These are phyloP conservation scores for Gila orcuttii DNA, from an alignment of 2,113 vertebrate species.

Conservation along the genomic window DNA sequence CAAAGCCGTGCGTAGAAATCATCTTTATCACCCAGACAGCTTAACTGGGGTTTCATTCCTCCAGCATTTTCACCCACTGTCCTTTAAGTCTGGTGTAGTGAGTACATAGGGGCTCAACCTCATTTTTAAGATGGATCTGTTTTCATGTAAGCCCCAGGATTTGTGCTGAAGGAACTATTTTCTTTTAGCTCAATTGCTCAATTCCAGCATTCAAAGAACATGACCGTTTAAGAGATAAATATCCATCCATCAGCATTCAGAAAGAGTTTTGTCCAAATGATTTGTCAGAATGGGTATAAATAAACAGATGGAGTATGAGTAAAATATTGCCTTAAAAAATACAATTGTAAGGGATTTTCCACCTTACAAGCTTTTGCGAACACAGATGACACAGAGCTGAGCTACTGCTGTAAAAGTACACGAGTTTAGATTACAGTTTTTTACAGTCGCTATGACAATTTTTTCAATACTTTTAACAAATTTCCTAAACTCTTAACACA, in stretches of 20 bases:
- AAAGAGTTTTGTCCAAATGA: slow-evolving; percentile 10
- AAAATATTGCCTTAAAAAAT: background rate
- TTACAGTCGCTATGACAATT: no score
- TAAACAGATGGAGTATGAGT: background rate
- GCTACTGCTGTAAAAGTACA: no score
- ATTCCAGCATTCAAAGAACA: slow-evolving; percentile 55
- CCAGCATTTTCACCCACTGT: slow-evolving; percentile 62
- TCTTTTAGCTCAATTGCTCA: slow-evolving; percentile 48
- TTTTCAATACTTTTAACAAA: no score
- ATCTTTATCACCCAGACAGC: slow-evolving; percentile 61
- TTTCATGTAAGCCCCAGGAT: slow-evolving; percentile 59
- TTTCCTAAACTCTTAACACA: no score
- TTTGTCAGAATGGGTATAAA: slow-evolving; percentile 24
- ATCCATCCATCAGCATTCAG: slow-evolving; percentile 51
- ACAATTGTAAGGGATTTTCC: background rate
- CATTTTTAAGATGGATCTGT: slow-evolving; percentile 44
- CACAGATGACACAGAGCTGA: no score
- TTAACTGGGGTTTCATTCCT: slow-evolving; percentile 63
- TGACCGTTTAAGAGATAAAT: slow-evolving; percentile 58
- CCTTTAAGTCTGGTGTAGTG: slow-evolving; percentile 55
- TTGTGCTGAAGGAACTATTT: slow-evolving; percentile 60
- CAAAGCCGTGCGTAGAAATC: slow-evolving; percentile 61
- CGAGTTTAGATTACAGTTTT: no score
- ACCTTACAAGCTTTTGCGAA: no score
- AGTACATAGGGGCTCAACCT: slow-evolving; percentile 35